Evolutionary conservation across 2,113 vertebrate species (phyloP).

Genomic region (Myrmecobius fasciatus): DNA sequence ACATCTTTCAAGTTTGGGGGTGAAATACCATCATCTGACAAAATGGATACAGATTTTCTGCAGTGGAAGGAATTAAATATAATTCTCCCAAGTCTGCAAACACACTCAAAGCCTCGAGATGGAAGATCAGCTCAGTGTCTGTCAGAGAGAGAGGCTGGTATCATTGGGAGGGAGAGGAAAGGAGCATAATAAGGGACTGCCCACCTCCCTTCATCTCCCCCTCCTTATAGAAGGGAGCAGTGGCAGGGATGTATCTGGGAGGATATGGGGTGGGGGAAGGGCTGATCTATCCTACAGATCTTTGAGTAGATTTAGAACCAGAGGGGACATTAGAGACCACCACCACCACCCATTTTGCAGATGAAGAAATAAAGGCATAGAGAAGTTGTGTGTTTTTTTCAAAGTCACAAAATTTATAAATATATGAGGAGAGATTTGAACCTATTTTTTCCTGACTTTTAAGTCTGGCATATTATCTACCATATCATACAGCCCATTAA

Average conservation of each 20-base stretch:
- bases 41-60: background rate
- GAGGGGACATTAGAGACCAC: background rate
- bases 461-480: background rate
- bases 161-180: background rate
- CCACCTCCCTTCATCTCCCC: background rate
- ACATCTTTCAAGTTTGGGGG: constrained; percentile 7
- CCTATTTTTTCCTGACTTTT: background rate
- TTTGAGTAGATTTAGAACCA: background rate
- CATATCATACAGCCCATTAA: background rate
- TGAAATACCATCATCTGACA: background rate
- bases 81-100: background rate
- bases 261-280: too few relatives aligned
- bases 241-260: background rate
- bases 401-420: background rate
- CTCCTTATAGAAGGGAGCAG: background rate
- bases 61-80: background rate
- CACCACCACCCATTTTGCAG: background rate
- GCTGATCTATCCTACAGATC: background rate
- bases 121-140: background rate
- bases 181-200: background rate
- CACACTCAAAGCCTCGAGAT: background rate
- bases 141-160: background rate
- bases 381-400: background rate
- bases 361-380: background rate
- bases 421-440: background rate